Evolutionary conservation across 2,888 invertebrate genomes (phyloP).

Genomic region (Pristionchus entomophagus): DNA sequence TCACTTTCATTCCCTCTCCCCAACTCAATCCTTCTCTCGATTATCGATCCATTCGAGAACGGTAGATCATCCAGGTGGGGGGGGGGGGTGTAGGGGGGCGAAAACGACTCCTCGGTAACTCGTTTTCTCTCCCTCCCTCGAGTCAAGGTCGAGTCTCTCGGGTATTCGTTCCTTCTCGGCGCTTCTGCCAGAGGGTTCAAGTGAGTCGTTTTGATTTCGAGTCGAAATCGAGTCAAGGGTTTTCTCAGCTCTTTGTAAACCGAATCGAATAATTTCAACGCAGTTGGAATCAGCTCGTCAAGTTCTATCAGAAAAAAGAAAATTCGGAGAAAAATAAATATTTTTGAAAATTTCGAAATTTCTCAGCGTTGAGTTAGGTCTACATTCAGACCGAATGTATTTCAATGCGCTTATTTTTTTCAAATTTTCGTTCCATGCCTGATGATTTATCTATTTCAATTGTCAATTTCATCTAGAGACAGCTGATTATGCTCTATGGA

Average conservation of each 20-base stretch:
- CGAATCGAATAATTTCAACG: not conserved
- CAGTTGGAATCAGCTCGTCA: not conserved
- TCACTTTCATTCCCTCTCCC: no score
- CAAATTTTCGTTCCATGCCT: no score
- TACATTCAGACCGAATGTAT: no score
- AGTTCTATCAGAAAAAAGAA: not conserved
- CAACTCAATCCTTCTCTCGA: not conserved
- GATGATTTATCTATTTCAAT: no score
- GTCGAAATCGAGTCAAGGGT: not conserved
- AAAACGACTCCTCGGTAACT: not conserved
- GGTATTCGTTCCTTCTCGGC: no score
- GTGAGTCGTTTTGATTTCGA: not conserved
- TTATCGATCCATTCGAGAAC: not conserved
- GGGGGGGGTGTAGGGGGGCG: constrained; percentile 26
- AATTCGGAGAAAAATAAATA: not conserved
- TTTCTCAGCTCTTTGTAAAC: not conserved
- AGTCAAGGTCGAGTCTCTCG: not conserved
- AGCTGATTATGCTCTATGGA: no score
- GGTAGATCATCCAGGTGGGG: not conserved
- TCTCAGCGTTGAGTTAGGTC: no score
- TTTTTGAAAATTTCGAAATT: not conserved
- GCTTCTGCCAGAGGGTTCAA: not conserved
- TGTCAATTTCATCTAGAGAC: no score
- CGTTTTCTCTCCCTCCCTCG: not conserved
- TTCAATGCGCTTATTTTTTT: no score